These are phyloP conservation scores for Somateria mollissima DNA, from an alignment of 2,797 vertebrate genomes.

Conservation along the genomic window DNA sequence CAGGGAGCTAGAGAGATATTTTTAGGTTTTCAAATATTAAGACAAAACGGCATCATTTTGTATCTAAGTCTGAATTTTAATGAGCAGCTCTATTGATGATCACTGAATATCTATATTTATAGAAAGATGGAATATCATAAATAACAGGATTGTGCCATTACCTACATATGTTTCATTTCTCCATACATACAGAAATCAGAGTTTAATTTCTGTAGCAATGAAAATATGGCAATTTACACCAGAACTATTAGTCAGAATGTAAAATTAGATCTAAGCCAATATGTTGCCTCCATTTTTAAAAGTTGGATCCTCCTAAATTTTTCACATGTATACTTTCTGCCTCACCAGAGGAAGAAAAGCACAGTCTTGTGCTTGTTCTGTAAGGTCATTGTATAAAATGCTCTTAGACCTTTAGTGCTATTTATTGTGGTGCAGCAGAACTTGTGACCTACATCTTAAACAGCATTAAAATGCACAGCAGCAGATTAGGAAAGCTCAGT, in stretches of 20 bases:
- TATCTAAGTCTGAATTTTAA: slow-evolving; percentile 74
- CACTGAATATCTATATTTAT: slow-evolving; percentile 70
- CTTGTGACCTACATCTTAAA: not conserved
- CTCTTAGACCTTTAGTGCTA: not conserved
- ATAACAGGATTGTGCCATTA: slow-evolving; percentile 62
- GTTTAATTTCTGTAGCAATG: slow-evolving; percentile 41
- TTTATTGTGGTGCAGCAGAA: not conserved
- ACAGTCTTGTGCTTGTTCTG: not conserved
- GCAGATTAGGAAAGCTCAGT: not conserved
- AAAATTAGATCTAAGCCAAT: slow-evolving; percentile 55
- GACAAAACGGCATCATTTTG: slow-evolving; percentile 60
- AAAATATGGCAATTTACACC: slow-evolving; percentile 38
- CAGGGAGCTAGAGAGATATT: slow-evolving; percentile 48
- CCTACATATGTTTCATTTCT: slow-evolving; percentile 46
- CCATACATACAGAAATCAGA: slow-evolving; percentile 25
- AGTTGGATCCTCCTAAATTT: slow-evolving; percentile 8
- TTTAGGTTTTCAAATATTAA: slow-evolving; percentile 70
- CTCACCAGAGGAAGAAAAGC: not conserved
- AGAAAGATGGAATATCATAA: slow-evolving; percentile 65
- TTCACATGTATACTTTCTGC: not conserved
- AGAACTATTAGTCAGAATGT: slow-evolving; percentile 42
- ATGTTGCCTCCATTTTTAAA: slow-evolving; percentile 13
- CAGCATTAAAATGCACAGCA: not conserved
- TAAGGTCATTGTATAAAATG: not conserved
- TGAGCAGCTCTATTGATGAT: slow-evolving; percentile 69